Conservation (phyloP, 2,113 vertebrate genomes). For the Podiceps cristatus region DNA sequence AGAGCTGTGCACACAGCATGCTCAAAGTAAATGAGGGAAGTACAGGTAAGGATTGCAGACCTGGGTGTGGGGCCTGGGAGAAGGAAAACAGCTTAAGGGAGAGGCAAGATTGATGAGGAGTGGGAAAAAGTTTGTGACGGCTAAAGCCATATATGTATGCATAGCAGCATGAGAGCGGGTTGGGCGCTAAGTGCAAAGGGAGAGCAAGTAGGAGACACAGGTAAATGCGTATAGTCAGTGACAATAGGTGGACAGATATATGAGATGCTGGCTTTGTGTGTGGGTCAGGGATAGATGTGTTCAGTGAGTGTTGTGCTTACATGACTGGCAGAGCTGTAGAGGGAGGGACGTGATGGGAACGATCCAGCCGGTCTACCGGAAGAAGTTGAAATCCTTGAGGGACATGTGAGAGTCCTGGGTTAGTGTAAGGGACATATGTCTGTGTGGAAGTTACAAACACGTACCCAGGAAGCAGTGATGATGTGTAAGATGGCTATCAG, state of each 20-base stretch:
- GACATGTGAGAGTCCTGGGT: not conserved
- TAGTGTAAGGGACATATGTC: not conserved
- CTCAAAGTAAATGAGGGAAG: not conserved
- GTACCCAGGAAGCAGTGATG: rapidly evolving
- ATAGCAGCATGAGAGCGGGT: not conserved
- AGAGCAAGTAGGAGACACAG: not conserved
- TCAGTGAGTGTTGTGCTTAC: not conserved
- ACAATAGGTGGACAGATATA: not conserved
- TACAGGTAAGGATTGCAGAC: not conserved
- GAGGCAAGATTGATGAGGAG: constrained; percentile 9
- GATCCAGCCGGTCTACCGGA: not conserved
- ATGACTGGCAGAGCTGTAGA: not conserved
- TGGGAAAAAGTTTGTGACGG: not conserved
- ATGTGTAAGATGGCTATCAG: not conserved
- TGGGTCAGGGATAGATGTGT: not conserved
- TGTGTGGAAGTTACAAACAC: not conserved
- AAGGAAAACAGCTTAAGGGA: not conserved
- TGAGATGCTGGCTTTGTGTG: not conserved
- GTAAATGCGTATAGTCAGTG: not conserved
- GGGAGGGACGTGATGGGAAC: not conserved
- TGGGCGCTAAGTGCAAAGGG: not conserved
- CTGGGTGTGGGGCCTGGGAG: not conserved
- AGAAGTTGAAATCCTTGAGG: not conserved
- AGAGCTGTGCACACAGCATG: not conserved
- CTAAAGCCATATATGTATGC: not conserved